These are phyloP conservation scores for Mesorhabditis belari DNA, from an alignment of 2,888 invertebrate genomes.

Conservation along the genomic window DNA sequence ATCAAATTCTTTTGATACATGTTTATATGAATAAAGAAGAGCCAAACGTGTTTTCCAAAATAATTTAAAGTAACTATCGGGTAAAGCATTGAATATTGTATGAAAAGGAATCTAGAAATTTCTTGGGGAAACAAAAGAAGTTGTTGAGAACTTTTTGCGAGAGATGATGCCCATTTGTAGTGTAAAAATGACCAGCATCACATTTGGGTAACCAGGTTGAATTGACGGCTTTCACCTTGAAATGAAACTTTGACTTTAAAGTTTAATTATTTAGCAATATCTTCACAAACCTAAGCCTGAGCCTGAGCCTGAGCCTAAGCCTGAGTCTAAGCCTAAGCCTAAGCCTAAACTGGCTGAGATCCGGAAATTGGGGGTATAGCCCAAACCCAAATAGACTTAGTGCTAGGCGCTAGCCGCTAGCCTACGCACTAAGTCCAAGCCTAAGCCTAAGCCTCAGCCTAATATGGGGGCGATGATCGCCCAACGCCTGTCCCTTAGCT, in stretches of 20 bases:
- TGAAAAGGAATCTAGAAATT: constrained; percentile 16
- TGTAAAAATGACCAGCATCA: constrained; percentile 31
- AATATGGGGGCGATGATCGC: not conserved
- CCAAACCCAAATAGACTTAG: too few species aligned
- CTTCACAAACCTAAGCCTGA: not conserved
- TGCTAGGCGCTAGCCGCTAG: not conserved
- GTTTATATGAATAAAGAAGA: constrained; percentile 22
- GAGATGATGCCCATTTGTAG: constrained; percentile 12
- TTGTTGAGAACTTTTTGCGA: not conserved
- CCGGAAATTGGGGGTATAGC: too few species aligned
- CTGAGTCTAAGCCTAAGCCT: not conserved
- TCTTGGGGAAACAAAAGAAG: too few species aligned
- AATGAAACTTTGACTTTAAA: too few species aligned
- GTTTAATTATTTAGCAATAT: too few species aligned
- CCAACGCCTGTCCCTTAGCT: not conserved
- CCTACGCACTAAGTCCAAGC: not conserved
- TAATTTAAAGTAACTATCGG: constrained; percentile 29
- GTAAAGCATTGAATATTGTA: constrained; percentile 21
- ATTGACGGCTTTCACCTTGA: constrained; percentile 25
- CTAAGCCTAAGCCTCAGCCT: not conserved
- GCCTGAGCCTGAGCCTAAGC: not conserved
- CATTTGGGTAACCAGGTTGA: constrained; percentile 29
- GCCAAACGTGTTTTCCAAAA: constrained; percentile 38
- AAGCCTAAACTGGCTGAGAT: too few species aligned
- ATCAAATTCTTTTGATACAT: constrained; percentile 29